Evolutionary conservation across 2,797 vertebrate genomes (phyloP), one percentile per base, ranked within the genome.

Genomic region (Notamacropus eugenii): DNA sequence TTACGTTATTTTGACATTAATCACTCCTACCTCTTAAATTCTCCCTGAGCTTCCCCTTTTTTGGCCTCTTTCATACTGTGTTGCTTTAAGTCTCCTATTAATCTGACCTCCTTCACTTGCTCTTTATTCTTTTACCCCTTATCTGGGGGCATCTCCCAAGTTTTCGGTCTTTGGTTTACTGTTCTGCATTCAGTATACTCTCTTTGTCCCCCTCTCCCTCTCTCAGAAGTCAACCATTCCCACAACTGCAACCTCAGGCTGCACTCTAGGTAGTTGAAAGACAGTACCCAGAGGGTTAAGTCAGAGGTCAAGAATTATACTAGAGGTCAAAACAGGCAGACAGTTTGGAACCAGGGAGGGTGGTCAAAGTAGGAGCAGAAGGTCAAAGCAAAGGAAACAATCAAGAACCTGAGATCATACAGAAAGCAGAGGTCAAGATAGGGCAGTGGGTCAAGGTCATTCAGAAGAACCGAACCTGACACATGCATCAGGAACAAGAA

Each of bases 301-400:
- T 34, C 27, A 90, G 50, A 97, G 97, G 97, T 98, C 96, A 97
- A 0, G 50, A 97, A 98, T 98, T 98, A 97, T 96, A 52, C 40
- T 87, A 11, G 55, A 40, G 97, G 97, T 98, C 97, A 98, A 92
- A 54, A 92, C 55, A 93, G 94, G 96, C 97, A 98, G 98, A 98
- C 97, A 96, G 93, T 95, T 95, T 97, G 97, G 98, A 98, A 98
- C 96, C 97, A 97, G 95, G 94, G 74, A 94, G 57, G 96, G 55
- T 91, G 93, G 46, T 94, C 95, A 97, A 97, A 95, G 96, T 96
- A 97, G 96, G 40, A 97, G 97, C 95, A 92, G 96, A 96, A 96
- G 96, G 96, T 91, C 90, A 93, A 59, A 91, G n/a, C 34, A 91
- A 93, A 97, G 90, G 55, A 74, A 97, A 87, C 40, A 97, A 97